A percentile compares a stretch with the other conserved stretches of the same genome.
These are phyloP conservation scores for Xyrauchen texanus DNA, from an alignment of 2,113 vertebrate species.

Conservation along the genomic window DNA sequence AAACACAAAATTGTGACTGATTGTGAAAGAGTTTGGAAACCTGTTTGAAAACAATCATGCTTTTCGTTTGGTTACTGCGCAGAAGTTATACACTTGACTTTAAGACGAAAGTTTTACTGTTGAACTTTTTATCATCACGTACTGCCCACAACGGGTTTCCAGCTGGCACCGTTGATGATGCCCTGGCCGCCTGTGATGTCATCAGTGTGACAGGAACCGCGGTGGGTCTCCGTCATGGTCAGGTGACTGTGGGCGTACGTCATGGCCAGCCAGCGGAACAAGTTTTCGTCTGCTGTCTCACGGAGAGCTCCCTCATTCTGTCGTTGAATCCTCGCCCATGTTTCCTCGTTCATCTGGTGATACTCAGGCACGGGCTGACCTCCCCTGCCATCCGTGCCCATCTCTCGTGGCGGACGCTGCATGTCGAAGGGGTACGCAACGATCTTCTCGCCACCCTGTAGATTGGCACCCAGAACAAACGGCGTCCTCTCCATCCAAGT, in stretches of 20 bases:
- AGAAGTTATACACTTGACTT: background rate
- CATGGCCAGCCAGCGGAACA: conserved; percentile 95
- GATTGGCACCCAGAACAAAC: conserved; percentile 93
- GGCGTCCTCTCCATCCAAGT: conserved; percentile 93
- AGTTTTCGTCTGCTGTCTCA: conserved; percentile 82
- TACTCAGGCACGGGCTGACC: background rate
- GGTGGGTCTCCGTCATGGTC: conserved; percentile 87
- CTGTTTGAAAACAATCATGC: no score
- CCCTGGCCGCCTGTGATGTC: conserved; percentile 96
- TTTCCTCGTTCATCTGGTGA: conserved; percentile 65
- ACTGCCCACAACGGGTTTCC: conserved; percentile 97
- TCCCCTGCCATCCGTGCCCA: background rate
- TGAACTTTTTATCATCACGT: conserved; percentile 54
- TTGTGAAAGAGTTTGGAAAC: no score
- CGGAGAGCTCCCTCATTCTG: conserved; percentile 68
- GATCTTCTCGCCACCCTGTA: conserved; percentile 89
- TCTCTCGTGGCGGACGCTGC: conserved; percentile 61
- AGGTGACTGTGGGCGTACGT: conserved; percentile 96
- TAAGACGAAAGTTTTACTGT: background rate
- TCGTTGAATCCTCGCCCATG: conserved; percentile 74
- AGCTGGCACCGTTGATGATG: conserved; percentile 92
- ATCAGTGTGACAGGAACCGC: conserved; percentile 90
- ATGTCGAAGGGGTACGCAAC: conserved; percentile 85
- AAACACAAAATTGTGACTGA: conserved; percentile 30
- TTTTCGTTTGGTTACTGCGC: no score